Evolutionary conservation across 2,888 invertebrate species (phyloP).

Genomic region (Carabus problematicus): DNA sequence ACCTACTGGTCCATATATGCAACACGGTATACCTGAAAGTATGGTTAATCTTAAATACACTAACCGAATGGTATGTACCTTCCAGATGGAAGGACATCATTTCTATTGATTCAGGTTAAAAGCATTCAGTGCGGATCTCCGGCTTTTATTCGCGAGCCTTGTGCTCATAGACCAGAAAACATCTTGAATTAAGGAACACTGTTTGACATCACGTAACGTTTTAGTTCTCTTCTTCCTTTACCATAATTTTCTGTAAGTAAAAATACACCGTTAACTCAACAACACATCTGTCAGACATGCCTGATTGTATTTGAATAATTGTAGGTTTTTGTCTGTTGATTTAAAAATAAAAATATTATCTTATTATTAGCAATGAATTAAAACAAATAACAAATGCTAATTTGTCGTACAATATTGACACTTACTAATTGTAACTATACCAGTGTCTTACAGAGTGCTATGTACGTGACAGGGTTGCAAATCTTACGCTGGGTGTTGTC

Average conservation of each 20-base stretch:
- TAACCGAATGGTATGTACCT: not conserved
- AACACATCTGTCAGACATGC: too few relatives aligned
- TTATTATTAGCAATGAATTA: too few relatives aligned
- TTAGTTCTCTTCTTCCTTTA: too few relatives aligned
- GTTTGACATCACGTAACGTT: conserved; percentile 30
- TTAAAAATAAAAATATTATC: too few relatives aligned
- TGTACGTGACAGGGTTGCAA: conserved; percentile 48
- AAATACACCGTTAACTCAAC: too few relatives aligned
- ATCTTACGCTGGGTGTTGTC: conserved; percentile 25
- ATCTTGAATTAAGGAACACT: conserved; percentile 39
- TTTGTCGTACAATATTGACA: not conserved
- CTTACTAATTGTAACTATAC: too few relatives aligned
- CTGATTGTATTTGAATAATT: too few relatives aligned
- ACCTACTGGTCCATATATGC: too few relatives aligned
- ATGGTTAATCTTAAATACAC: conserved; percentile 38
- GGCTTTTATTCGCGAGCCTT: conserved; percentile 17
- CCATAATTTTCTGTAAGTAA: too few relatives aligned
- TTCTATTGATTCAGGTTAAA: conserved; percentile 59
- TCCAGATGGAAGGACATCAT: conserved; percentile 46
- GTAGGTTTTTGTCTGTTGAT: too few relatives aligned
- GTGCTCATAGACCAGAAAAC: conserved; percentile 40
- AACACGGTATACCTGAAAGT: conserved; percentile 20
- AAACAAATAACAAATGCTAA: conserved; percentile 1
- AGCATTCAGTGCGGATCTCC: conserved; percentile 50
- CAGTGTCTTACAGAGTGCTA: not conserved